Conservation (phyloP, 1,140 invertebrate genomes). For the Argopecten irradians region DNA sequence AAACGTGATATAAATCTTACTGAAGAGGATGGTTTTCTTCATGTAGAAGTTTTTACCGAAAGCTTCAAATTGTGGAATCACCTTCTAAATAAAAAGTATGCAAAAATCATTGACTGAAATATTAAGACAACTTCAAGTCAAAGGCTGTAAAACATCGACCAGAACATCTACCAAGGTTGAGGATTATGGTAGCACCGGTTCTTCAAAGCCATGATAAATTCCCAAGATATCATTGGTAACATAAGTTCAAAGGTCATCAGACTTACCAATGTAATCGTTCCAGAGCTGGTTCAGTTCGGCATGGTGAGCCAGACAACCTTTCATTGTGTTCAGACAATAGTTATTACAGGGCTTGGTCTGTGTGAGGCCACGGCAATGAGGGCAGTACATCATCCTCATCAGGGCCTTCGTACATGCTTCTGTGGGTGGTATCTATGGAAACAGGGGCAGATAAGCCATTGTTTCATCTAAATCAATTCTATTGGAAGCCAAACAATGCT, state of each 20-base stretch:
- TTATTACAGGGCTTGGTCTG: constrained; percentile 87
- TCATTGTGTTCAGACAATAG: constrained; percentile 93
- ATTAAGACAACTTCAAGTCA: too few species aligned
- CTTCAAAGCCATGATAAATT: constrained; percentile 10
- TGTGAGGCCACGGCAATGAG: constrained; percentile 86
- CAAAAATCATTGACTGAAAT: too few species aligned
- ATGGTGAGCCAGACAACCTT: constrained; percentile 91
- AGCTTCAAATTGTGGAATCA: too few species aligned
- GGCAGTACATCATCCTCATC: constrained; percentile 91
- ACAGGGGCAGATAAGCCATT: not conserved
- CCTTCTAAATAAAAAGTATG: too few species aligned
- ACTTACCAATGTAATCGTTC: constrained; percentile 93
- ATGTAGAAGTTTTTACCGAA: constrained; percentile 21
- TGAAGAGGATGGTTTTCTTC: constrained; percentile 25
- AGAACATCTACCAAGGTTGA: too few species aligned
- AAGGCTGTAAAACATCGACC: too few species aligned
- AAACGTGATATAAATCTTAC: not conserved
- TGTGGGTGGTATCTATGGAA: constrained; percentile 79
- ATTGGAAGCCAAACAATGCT: too few species aligned
- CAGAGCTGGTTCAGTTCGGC: constrained; percentile 90
- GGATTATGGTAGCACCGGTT: not conserved
- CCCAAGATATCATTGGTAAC: not conserved
- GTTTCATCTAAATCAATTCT: too few species aligned
- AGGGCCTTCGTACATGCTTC: constrained; percentile 87
- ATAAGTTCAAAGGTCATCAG: not conserved